Evolutionary conservation across 1,140 invertebrate genomes (phyloP), one percentile per base, ranked within the genome.

Genomic region (Forficula auricularia): DNA sequence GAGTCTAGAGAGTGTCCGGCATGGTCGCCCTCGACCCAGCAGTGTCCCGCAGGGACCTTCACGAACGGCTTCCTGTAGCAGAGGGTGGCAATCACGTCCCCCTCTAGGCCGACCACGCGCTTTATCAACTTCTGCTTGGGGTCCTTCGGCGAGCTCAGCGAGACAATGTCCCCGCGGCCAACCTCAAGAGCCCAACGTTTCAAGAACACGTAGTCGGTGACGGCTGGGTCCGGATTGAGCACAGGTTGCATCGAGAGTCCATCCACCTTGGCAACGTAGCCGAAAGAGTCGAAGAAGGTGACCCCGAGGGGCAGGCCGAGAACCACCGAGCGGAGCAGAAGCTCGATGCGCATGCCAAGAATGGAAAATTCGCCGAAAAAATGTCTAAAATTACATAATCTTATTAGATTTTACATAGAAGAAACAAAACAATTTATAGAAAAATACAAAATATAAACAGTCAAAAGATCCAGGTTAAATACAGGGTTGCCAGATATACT

Each of bases 1-100:
- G 86, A 91, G 55, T 96, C 91, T 51, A 88, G 64, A 40, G 87
- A 84, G 52, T 79, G 73, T 14, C 72, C 75, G 2, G 72, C 77
- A 53, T 95, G 79, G 58, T 96, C 91, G 35, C 91, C 91, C 70
- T 96, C 90, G 20, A 96, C 77, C 90, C 90, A 96, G 57, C 83
- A 90, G 55, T 94, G 81, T 2, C 89, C 88, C 53, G 77, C 67
- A 15, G 88, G 89, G 13, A 95, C 58, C 56, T 72, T 62, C 1
- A 90, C 65, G 52, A 74, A 67, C 42, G 70, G 60, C 18, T 64
- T 63, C 52, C 72, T 75, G 56, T 82, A 83, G 12, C 75, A 74
- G 35, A 77, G 53, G 2, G 81, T 86, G 33, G 62, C 65, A 18
- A 90, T 70, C 18, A 82, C 60, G 55, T 90, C 86, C 16, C 84